Evolutionary conservation across 2,888 invertebrate genomes (phyloP), one percentile per base, ranked within the genome.

Genomic region (Syrista parreyssii): DNA sequence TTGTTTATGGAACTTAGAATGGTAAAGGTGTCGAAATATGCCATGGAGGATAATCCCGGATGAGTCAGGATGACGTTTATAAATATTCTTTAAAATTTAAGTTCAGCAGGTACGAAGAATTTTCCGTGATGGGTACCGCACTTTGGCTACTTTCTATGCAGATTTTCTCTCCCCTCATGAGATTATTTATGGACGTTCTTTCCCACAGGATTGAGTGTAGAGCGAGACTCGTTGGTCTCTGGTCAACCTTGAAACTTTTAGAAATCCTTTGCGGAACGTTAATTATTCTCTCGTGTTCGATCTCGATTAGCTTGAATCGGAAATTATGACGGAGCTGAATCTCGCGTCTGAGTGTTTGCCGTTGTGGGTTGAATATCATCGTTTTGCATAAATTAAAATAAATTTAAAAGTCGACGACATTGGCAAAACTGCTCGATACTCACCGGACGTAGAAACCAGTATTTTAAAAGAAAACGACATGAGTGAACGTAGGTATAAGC

Each of bases 121-220:
- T 71, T 71, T 71, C 71, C 23, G 55, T 55, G 32, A 71, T 31
- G 31, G 71, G 31, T 15, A 76, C 76, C 71, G 40, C 35, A 40
- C 69, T 74, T 12, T 35, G 36, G n/a, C 40, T 75, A 34, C 73
- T 30, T 71, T 68, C 78, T 75, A 76, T 75, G 81, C 79, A 75
- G 76, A 81, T 79, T 77, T 68, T 55, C 55, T 55, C 23, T 55
- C 55, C 55, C 55, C 23, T 78, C 71, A 31, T 31, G 12, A 78
- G 68, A 79, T 81, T 79, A 81, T 81, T 81, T 79, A 79, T 79
- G 77, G 71, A 78, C 78, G 76, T 78, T 71, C 55, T 55, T 55
- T 55, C 55, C 55, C 55, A 55, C 23, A 55, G 55, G 55, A 55
- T 55, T 9, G 55, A 55, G 55, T 55, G 23, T 23, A 55, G 55